Evolutionary conservation across 2,113 vertebrate species (phyloP).

Genomic region (Furnarius figulus): DNA sequence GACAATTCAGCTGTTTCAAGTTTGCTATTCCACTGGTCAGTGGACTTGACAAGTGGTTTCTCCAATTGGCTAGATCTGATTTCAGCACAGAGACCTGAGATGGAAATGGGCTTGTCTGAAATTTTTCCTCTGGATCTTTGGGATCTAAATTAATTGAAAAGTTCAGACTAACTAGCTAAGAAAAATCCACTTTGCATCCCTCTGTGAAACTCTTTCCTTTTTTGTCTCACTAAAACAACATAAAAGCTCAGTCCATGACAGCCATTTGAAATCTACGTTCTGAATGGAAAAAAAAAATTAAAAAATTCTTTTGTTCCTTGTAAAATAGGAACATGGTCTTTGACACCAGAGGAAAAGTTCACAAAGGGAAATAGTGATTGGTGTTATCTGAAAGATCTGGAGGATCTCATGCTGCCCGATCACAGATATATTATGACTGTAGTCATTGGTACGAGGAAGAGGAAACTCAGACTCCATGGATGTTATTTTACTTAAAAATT

Average conservation of each 20-base stretch:
- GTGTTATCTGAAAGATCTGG: background rate
- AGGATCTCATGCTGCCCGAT: background rate
- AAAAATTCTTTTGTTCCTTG: background rate
- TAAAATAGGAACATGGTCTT: background rate
- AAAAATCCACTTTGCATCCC: background rate
- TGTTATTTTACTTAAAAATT: background rate
- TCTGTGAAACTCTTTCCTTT: background rate
- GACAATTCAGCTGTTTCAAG: background rate
- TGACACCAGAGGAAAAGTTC: background rate
- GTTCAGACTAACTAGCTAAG: background rate
- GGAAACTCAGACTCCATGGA: background rate
- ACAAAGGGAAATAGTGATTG: background rate
- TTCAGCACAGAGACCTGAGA: background rate
- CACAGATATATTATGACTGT: background rate
- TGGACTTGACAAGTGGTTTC: background rate
- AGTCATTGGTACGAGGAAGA: background rate
- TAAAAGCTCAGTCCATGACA: background rate
- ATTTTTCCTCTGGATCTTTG: background rate
- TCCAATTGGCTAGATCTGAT: background rate
- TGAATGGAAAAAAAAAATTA: background rate
- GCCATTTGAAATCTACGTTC: background rate
- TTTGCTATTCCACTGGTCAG: background rate
- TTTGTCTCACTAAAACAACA: background rate
- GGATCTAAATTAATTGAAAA: background rate
- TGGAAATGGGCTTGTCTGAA: background rate